phyloP scores from a whole-genome alignment of 2,797 vertebrate species.

The Chromobotia macracanthus region DNA sequence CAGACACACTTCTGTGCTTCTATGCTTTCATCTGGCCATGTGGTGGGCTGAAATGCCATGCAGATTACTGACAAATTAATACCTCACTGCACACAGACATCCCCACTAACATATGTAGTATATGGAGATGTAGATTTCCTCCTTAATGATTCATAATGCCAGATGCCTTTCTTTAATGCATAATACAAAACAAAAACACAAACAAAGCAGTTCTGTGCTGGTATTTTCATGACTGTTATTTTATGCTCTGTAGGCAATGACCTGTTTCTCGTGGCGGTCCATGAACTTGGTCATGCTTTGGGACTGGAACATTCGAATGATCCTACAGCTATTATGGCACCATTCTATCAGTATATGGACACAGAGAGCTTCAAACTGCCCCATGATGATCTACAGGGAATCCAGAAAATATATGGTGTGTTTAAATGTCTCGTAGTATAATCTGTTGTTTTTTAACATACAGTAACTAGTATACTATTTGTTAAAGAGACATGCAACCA shows the following conservation, averaged over 20 bases:
- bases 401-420: slow-evolving; percentile 85
- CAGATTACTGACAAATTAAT: slow-evolving; percentile 42
- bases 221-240: slow-evolving; percentile 21
- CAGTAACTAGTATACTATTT: too few relatives aligned
- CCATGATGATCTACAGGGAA: slow-evolving; percentile 85
- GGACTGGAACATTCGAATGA: slow-evolving; percentile 85
- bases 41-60: slow-evolving; percentile 32
- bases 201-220: background rate
- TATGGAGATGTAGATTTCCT: background rate
- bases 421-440: background rate
- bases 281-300: slow-evolving; percentile 85
- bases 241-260: slow-evolving; percentile 79
- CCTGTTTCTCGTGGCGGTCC: slow-evolving; percentile 86
- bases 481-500: too few relatives aligned
- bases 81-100: background rate
- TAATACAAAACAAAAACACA: background rate
- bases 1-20: slow-evolving; percentile 5
- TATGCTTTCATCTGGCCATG: slow-evolving; percentile 22
- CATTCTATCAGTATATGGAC: slow-evolving; percentile 87
- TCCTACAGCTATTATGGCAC: slow-evolving; percentile 86
- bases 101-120: background rate
- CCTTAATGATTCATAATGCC: background rate
- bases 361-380: slow-evolving; percentile 85
- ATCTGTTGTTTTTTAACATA: background rate
- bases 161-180: background rate